Evolutionary conservation across 1,140 invertebrate species (phyloP).

Genomic region (Orius insidiosus): DNA sequence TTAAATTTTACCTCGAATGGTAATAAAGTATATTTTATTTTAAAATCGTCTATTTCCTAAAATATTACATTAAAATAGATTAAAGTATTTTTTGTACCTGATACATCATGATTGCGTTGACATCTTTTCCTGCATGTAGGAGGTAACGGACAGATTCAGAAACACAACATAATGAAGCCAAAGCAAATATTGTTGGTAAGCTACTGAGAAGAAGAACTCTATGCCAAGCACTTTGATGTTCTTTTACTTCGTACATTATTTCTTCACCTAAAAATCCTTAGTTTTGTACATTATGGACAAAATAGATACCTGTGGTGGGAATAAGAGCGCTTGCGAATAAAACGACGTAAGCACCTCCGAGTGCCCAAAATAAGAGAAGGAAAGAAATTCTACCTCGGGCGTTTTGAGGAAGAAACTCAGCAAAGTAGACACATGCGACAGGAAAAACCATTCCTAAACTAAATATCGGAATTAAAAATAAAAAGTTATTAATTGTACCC

Average conservation of each 20-base stretch:
- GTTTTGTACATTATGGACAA: neutral
- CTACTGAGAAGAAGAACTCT: conserved; percentile 48
- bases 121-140: conserved; percentile 47
- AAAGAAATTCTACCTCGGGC: conserved; percentile 39
- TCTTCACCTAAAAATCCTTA: conserved; percentile 30
- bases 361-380: conserved; percentile 39
- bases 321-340: conserved; percentile 40
- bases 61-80: no score
- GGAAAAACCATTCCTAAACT: no score
- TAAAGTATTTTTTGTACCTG: conserved; percentile 32
- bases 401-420: conserved; percentile 45
- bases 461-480: no score
- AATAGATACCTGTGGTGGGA: conserved; percentile 30
- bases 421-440: conserved; percentile 49
- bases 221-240: conserved; percentile 64
- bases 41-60: no score
- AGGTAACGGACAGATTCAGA: conserved; percentile 64
- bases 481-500: no score
- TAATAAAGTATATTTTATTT: no score
- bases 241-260: conserved; percentile 44
- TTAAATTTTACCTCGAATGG: no score
- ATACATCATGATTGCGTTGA: conserved; percentile 58
- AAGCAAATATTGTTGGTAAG: conserved; percentile 51
- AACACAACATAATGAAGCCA: conserved; percentile 50
- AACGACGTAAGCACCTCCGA: conserved; percentile 41